Base-by-base conservation (phyloP, 1,140 invertebrate species). In the Phortica variegata region DNA sequence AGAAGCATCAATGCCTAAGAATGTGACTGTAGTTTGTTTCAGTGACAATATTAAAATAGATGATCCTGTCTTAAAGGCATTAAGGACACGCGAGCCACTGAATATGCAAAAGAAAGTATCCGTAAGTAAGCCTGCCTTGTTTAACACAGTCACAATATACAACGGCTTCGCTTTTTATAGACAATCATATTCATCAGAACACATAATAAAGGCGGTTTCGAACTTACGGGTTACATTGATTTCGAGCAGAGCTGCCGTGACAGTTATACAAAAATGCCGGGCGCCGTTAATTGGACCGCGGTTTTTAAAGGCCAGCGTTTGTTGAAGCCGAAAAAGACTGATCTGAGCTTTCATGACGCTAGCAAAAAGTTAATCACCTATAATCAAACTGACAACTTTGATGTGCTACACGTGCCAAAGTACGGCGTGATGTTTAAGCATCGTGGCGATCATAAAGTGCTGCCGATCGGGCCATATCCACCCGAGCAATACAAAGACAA, bases 81-180 rank as follows among this genome's bases (percentile, higher is more conserved):
- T 65, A 23, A 61, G 47, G 3, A 1, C 13, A 3, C 54, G 61
- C 3, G 61, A 65, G 21, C 36, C 18, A 6, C 9, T 10, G 5
- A 65, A 65, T 34, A 21, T 65, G 12, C 45, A 45, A 10, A 52
- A 60, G 13, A 47, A 57, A 42, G 41, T 65, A 43, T 65, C 61
- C 13, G 61, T 65, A 31, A 26, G 32, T 40, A 19, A 7, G 5
- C n/a, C n/a, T n/a, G n/a, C n/a, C n/a, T n/a, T n/a, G n/a, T n/a
- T 2, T 23, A 18, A 18, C 2, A n/a, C 3, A 3, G n/a, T 4
- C 43, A 32, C 32, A 44, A 20, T 31, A 16, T 12, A 6, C 15
- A 41, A 2, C 36, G 0, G 12, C 40, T 7, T 5, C 12, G 6
- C n/a, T 5, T 36, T 36, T 36, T 12, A 5, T 36, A 49, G 47